Evolutionary conservation across 2,888 invertebrate genomes (phyloP), one percentile per base, ranked within the genome.

Genomic region (Caenorhabditis japonica): DNA sequence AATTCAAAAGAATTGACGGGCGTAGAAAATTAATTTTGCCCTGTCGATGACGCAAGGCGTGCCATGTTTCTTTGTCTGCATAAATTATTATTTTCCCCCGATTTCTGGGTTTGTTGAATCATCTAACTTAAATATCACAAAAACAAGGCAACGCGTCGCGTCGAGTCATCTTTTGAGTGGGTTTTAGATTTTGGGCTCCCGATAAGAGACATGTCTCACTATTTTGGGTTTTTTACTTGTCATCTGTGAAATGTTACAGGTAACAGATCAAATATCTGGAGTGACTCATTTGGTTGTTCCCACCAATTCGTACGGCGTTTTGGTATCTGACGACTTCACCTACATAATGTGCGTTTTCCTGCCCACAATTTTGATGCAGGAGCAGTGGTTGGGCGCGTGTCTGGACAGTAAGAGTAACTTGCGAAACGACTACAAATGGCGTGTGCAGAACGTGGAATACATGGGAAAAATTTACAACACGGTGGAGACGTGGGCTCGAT

Each of bases 331-430:
- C 33, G 49, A 60, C 21, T 60, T 60, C 21, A 30, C 30, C 17
- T 49, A 60, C 49, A 41, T 60, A 19, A 60, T 60, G 59, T 60
- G 59, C 27, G 49, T 60, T 1, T 60, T 60, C 23, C 41, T 60
- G 12, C 59, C 59, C 7, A 60, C 49, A 7, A 19, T 60, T 10
- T 30, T 60, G n/a, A 60, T 60, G 59, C 23, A 60, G 38, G 27
- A 49, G 23, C 41, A 33, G 41, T 60, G 59, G 59, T 49, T 60
- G 41, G 3, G 8, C 0, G 59, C 25, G 8, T 60, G 59, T 49
- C 17, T 47, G 13, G 39, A 59, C n/a, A 58, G 36, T 27, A 49
- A 49, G 39, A 44, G 44, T 23, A 49, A 39, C 21, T 60, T 60
- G 33, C 59, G 59, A 17, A 15, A 49, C 39, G 59, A 60, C 33